Evolutionary conservation across 2,113 vertebrate genomes (phyloP), one percentile per base, ranked within the genome.

Genomic region (Melanerpes aurifrons): DNA sequence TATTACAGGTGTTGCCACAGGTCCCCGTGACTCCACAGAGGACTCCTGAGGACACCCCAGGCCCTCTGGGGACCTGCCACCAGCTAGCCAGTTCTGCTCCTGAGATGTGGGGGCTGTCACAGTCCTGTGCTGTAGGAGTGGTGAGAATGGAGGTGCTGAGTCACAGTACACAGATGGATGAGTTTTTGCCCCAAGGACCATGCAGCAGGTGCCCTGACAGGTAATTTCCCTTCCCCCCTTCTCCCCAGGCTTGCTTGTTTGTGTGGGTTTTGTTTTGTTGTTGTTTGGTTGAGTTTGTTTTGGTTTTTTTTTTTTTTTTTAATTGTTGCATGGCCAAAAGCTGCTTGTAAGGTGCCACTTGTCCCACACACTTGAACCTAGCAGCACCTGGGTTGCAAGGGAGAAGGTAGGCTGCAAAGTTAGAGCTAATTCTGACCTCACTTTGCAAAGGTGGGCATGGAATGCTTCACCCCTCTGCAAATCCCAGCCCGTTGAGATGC

Each of bases 201-300:
- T 1, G 1, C 20, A 32, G 70, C 2, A 3, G 35, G 29, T 56
- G 48, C 17, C 54, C 43, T 59, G 57, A 12, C 62, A 94, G 78
- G 82, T 73, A 50, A 69, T 15, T 28, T 28, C 45, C 5, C 0
- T 47, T 53, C 59, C 9, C 18, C 3, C 5, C 40, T 78, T 59
- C 53, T 73, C 50, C 32, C 29, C 0, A 0, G 47, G 17, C 63
- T 82, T 2, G 0, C 9, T 31, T 28, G 26, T 10, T 25, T 9
- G 40, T 40, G 40, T 40, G 40, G 40, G 40, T 40, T 40, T 40
- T 40, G 40, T 40, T 54, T 40, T 54, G 53, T 10, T 54, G 22
- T 54, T 22, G 20, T 24, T 22, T 54, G 40, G 40, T 40, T 40
- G 40, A 40, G 40, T 10, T 40, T 40, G 10, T 40, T 54, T 24